A percentile compares a stretch with the other conserved stretches of the same genome.
phyloP scores from a whole-genome alignment of 2,888 invertebrate species.

The Aquatica leii region DNA sequence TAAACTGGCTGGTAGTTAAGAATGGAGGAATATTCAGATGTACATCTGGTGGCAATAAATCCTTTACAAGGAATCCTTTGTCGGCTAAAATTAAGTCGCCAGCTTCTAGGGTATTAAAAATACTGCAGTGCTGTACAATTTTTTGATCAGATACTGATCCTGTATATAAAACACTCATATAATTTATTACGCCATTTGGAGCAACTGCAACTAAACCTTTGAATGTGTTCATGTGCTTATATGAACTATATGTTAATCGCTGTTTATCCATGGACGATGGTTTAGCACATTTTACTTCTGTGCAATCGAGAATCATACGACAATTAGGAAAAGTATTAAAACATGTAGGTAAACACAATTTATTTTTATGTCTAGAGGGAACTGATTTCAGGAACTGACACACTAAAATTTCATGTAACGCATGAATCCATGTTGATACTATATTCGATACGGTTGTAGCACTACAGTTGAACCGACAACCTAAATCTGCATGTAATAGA shows the following conservation, averaged over 20 bases:
- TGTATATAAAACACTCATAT: constrained; percentile 9
- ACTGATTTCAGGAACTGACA: background rate
- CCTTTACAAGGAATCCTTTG: constrained; percentile 44
- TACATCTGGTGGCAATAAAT: constrained; percentile 41
- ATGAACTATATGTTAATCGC: constrained; percentile 4
- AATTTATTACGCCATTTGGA: constrained; percentile 43
- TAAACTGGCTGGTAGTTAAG: constrained; percentile 37
- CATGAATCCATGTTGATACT: background rate
- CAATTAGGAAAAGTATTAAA: constrained; percentile 22
- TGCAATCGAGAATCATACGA: constrained; percentile 30
- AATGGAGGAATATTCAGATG: constrained; percentile 45
- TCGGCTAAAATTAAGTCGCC: constrained; percentile 44
- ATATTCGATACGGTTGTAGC: background rate
- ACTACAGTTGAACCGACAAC: background rate
- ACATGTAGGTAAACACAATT: constrained; percentile 23
- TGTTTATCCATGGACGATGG: constrained; percentile 7
- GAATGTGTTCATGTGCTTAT: constrained; percentile 12
- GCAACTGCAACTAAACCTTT: constrained; percentile 45
- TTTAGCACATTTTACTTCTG: constrained; percentile 15
- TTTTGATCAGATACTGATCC: constrained; percentile 16
- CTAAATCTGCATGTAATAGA: background rate
- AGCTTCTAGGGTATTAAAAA: constrained; percentile 34
- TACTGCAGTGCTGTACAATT: constrained; percentile 33
- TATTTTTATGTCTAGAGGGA: constrained; percentile 29
- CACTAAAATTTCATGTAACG: background rate